A percentile compares a stretch with the other conserved stretches of the same genome.
These are phyloP conservation scores for Camelus bactrianus DNA, from an alignment of 2,113 vertebrate species.

Conservation along the genomic window DNA sequence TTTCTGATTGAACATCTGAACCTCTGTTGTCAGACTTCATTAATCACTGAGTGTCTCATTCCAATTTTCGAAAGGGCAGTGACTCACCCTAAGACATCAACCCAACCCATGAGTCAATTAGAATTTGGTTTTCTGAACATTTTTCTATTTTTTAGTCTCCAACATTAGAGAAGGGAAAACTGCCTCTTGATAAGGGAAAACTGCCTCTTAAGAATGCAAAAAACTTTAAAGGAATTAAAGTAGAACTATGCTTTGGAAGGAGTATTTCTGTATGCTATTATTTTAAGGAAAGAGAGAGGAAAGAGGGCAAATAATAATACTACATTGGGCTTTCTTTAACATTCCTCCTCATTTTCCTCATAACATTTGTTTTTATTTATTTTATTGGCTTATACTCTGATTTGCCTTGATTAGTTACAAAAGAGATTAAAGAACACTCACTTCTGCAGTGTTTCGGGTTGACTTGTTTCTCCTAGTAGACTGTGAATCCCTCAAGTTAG, in stretches of 20 bases:
- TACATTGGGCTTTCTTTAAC: constrained; percentile 31
- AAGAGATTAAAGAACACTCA: constrained; percentile 30
- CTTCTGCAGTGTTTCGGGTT: constrained; percentile 56
- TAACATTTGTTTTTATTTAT: constrained; percentile 50
- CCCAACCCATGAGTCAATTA: constrained; percentile 61
- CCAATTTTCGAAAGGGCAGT: constrained; percentile 56
- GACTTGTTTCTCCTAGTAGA: neutral
- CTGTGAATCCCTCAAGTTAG: constrained; percentile 5
- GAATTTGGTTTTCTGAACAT: constrained; percentile 70
- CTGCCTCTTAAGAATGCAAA: constrained; percentile 58
- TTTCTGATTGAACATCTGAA: constrained; percentile 61
- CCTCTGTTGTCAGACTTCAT: constrained; percentile 24
- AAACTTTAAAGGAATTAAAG: constrained; percentile 41
- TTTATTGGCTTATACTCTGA: constrained; percentile 20
- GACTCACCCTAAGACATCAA: constrained; percentile 65
- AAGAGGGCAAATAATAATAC: neutral
- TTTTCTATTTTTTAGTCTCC: constrained; percentile 60
- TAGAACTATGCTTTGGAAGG: constrained; percentile 59
- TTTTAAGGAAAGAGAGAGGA: constrained; percentile 26
- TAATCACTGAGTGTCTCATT: constrained; percentile 55
- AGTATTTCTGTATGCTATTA: neutral
- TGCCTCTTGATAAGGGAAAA: constrained; percentile 56
- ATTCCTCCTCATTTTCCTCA: constrained; percentile 32
- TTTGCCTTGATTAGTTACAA: constrained; percentile 59
- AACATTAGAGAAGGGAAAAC: constrained; percentile 41